phyloP scores from a whole-genome alignment of 2,797 vertebrate genomes.

The Neosilurus mollespiculum region DNA sequence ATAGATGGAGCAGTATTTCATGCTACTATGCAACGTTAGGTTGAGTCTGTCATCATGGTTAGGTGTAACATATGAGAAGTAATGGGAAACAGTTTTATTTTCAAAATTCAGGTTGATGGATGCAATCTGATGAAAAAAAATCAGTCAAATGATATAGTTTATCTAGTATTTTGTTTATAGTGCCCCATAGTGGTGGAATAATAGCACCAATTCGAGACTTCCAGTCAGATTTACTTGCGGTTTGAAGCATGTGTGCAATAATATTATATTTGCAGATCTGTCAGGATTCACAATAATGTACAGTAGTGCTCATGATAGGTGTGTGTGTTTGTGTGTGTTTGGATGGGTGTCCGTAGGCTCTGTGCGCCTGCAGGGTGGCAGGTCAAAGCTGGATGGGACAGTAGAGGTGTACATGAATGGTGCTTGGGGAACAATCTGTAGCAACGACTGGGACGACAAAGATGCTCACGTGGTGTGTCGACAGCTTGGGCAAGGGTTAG shows the following conservation, averaged over 20 bases:
- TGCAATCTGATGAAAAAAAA: not conserved
- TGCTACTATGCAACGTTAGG: not conserved
- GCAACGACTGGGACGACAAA: slow-evolving; percentile 79
- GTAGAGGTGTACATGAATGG: slow-evolving; percentile 84
- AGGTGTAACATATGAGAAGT: not conserved
- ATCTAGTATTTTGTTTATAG: too few relatives aligned
- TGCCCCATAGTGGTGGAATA: not conserved
- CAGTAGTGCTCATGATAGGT: not conserved
- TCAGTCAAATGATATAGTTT: too few relatives aligned
- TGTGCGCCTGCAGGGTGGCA: slow-evolving; percentile 80
- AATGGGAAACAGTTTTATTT: not conserved
- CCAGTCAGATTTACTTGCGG: too few relatives aligned
- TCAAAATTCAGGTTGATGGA: not conserved
- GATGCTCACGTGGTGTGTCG: slow-evolving; percentile 83
- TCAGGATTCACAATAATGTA: not conserved
- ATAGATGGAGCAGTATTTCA: too few relatives aligned
- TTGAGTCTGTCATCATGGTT: not conserved
- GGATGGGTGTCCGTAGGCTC: slow-evolving; percentile 69
- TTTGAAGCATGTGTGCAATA: too few relatives aligned
- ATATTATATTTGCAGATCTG: too few relatives aligned
- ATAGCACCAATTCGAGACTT: too few relatives aligned
- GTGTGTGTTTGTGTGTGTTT: slow-evolving; percentile 31
- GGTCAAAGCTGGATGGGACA: slow-evolving; percentile 81
- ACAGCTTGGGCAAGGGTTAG: slow-evolving; percentile 86
- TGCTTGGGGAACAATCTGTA: slow-evolving; percentile 82